Conservation (phyloP, 2,888 invertebrate genomes). For the Acanthococcus lagerstroemiae region DNA sequence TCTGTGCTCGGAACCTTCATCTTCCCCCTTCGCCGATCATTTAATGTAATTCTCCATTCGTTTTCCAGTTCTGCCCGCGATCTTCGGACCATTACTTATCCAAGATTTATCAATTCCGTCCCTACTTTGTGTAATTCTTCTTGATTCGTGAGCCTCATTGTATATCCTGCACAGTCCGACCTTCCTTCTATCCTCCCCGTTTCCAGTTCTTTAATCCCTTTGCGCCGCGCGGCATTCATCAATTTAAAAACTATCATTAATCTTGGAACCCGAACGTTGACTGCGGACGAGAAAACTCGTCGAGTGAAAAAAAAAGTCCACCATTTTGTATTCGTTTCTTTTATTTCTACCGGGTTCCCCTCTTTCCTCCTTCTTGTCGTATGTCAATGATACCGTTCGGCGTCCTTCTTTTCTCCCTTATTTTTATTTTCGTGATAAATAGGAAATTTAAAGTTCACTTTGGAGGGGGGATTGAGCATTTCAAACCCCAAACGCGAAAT, state of each 20-base stretch:
- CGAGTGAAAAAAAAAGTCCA: constrained; percentile 24
- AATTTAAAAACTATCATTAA: constrained; percentile 27
- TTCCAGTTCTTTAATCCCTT: constrained; percentile 24
- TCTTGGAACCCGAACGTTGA: constrained; percentile 16
- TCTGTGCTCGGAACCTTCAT: constrained; percentile 9
- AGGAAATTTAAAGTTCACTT: constrained; percentile 19
- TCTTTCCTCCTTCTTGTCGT: background rate
- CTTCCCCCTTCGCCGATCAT: constrained; percentile 2
- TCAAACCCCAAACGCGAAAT: background rate
- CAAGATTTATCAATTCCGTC: constrained; percentile 26
- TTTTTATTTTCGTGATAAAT: constrained; percentile 11
- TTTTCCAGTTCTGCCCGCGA: background rate
- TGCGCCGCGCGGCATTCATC: constrained; percentile 27
- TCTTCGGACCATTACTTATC: constrained; percentile 25
- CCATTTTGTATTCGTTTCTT: constrained; percentile 30
- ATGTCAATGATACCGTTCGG: constrained; percentile 22
- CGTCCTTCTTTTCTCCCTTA: constrained; percentile 3
- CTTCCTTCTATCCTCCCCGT: constrained; percentile 23
- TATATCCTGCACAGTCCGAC: constrained; percentile 13
- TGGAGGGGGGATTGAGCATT: background rate
- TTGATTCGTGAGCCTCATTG: constrained; percentile 30
- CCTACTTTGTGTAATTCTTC: constrained; percentile 27
- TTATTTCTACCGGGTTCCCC: constrained; percentile 21
- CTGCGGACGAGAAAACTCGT: constrained; percentile 22
- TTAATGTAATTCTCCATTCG: constrained; percentile 15